Base-by-base conservation (phyloP, 1,140 invertebrate genomes). In the Eumaeus atala region DNA sequence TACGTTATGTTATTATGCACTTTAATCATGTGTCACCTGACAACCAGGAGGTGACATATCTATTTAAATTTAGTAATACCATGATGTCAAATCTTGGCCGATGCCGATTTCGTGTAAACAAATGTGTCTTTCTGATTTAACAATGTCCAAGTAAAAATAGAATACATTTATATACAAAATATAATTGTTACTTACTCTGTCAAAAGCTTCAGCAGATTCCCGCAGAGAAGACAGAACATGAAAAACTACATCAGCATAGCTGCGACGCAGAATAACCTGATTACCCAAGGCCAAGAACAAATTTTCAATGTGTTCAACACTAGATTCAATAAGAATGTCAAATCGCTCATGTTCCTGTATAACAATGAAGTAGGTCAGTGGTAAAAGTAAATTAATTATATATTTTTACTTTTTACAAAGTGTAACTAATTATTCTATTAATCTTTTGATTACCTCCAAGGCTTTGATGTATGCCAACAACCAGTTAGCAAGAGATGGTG, bases 381-480 rank as follows among this genome's bases (percentile, higher is more conserved):
- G 28, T 40, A 33, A 28, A 3, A 28, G 21, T 28, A 28, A 3
- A 49, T 5, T 34, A n/a, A n/a, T n/a, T n/a, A n/a, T n/a, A n/a
- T n/a, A n/a, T n/a, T n/a, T n/a, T n/a, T n/a, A n/a, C n/a, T n/a
- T n/a, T n/a, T n/a, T n/a, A n/a, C n/a, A n/a, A n/a, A n/a, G n/a
- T n/a, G n/a, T n/a, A n/a, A n/a, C n/a, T n/a, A n/a, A n/a, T n/a
- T n/a, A n/a, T n/a, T n/a, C n/a, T n/a, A n/a, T n/a, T n/a, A n/a
- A n/a, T n/a, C n/a, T n/a, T n/a, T n/a, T n/a, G n/a, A 28, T n/a
- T 53, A 80, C 81, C 77, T 84, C 79, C 9, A 84, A 54, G 12
- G 72, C 76, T 50, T 77, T 81, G 21, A 84, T 74, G 51, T 73
- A 84, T 2, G 76, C 68, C 28, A 79, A 49, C 2, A 77, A 64